Base-by-base conservation (phyloP, 92 coral and sea anemone species). In the Siderastrea radians region DNA sequence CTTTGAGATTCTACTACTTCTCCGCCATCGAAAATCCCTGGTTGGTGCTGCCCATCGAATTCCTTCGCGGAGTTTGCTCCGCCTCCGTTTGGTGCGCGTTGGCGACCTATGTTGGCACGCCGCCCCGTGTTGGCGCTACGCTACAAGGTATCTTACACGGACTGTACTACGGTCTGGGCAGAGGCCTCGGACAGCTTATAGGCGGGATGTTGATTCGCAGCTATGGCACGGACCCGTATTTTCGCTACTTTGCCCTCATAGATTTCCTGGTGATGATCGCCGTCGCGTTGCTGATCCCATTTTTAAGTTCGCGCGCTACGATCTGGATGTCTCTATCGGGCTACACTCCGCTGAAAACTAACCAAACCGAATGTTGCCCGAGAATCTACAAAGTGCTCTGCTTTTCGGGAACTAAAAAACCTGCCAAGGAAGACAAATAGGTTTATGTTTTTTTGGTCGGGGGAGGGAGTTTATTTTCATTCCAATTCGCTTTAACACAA, bases 71-170 rank as follows among this genome's bases (percentile, higher is more conserved):
- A 5, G 57, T 97, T 48, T 95, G 97, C 69, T 62, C 91, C 49
- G 98, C 99, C 14, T 78, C 94, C 44, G 96, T 94, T 6, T 97
- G 99, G 99, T 91, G 97, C 58, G 91, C 95, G 57, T 94, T 97
- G 53, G 99, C 88, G 47, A 88, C 98, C 19, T 97, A 93, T 44
- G 99, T 97, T 6, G 99, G 96, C 6, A 93, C 96, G 14, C 99
- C 99, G 13, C 99, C 99, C 16, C 92, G 94, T 16, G 88, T 97
- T n/a, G 99, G 99, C n/a, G 99, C 99, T n/a, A 96, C 99, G 5
- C 72, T 96, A 3, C 99, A 96, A 66, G 99, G 99, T 55, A 90
- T 97, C 45, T 86, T 97, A 4, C 99, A 97, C 72, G 98, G 96
- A 0, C 68, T 97, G 5, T 94, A 97, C 84, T 88, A 73, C 60